A percentile compares a stretch with the other conserved stretches of the same genome.
These are phyloP conservation scores for Scaptomyza montana DNA, from an alignment of 1,140 invertebrate genomes.

Conservation along the genomic window DNA sequence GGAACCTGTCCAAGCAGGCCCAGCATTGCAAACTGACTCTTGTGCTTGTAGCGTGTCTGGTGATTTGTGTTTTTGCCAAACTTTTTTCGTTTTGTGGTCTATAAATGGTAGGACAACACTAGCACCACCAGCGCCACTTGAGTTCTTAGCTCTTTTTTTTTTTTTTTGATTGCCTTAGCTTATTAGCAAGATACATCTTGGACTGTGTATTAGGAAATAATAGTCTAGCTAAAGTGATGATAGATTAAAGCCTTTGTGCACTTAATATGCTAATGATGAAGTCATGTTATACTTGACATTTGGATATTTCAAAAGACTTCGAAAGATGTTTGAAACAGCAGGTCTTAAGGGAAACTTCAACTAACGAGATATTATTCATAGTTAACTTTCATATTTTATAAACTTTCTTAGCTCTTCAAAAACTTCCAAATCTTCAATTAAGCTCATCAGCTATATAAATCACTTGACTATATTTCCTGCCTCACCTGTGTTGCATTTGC, in stretches of 20 bases:
- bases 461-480: background rate
- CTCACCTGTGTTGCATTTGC: constrained; percentile 64
- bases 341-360: too few relatives aligned
- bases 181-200: constrained; percentile 30
- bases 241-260: constrained; percentile 26
- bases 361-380: too few relatives aligned
- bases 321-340: too few relatives aligned
- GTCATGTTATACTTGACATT: constrained; percentile 18
- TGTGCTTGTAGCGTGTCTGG: constrained; percentile 25
- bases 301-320: too few relatives aligned
- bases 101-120: constrained; percentile 42
- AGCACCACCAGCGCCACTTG: constrained; percentile 7
- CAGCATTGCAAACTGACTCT: constrained; percentile 4
- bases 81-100: constrained; percentile 38
- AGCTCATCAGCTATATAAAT: too few relatives aligned
- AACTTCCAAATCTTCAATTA: too few relatives aligned
- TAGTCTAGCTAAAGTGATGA: background rate
- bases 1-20: constrained; percentile 45
- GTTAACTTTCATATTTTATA: too few relatives aligned
- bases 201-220: constrained; percentile 10
- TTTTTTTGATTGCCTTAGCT: background rate
- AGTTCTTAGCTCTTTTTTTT: constrained; percentile 19
- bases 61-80: constrained; percentile 37
- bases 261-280: constrained; percentile 18
- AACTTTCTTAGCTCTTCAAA: too few relatives aligned